These are phyloP conservation scores for Galeopterus variegatus DNA, from an alignment of 2,113 vertebrate species.

Conservation along the genomic window DNA sequence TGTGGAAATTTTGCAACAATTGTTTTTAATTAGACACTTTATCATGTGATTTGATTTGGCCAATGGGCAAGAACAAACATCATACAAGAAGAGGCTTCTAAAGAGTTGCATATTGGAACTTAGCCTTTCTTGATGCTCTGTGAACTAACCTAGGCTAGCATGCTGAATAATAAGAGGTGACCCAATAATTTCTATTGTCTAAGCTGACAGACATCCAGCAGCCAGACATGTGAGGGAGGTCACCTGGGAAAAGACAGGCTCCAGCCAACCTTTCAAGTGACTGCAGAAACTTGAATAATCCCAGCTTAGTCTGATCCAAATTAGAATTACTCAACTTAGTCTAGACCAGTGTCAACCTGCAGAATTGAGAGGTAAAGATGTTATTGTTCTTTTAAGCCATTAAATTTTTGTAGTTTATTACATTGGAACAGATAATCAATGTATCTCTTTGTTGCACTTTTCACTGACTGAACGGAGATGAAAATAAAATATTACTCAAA, in stretches of 20 bases:
- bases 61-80: background rate
- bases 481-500: no score
- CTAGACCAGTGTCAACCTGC: background rate
- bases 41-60: background rate
- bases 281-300: background rate
- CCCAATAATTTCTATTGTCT: background rate
- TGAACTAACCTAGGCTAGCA: background rate
- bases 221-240: background rate
- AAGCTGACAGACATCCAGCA: background rate
- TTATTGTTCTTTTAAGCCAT: background rate
- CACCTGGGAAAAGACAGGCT: background rate
- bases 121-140: background rate
- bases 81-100: background rate
- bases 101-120: background rate
- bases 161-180: background rate
- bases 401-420: background rate
- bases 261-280: background rate
- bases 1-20: background rate
- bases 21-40: background rate
- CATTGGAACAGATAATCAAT: background rate
- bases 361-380: background rate
- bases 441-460: background rate
- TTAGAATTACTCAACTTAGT: background rate
- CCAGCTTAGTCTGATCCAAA: background rate
- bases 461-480: no score